phyloP scores from a whole-genome alignment of 1,140 invertebrate species.

The Matsumurasca onukii region DNA sequence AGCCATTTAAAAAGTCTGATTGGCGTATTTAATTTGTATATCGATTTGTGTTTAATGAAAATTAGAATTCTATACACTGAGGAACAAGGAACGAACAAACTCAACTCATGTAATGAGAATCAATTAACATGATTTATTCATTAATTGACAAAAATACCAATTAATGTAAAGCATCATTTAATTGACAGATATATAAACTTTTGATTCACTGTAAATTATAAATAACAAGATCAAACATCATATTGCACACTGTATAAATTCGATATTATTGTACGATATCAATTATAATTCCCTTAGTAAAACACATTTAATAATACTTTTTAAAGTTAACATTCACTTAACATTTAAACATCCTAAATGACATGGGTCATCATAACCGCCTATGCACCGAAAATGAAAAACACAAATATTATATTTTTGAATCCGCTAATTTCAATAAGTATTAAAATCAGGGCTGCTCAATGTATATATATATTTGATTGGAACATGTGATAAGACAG shows the following conservation, averaged over 20 bases:
- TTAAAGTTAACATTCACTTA: constrained; percentile 5
- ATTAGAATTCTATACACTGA: too few species aligned
- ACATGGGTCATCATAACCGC: neutral
- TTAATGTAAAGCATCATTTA: constrained; percentile 17
- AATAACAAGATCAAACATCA: constrained; percentile 19
- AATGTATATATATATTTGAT: neutral
- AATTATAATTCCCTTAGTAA: too few species aligned
- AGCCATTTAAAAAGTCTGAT: too few species aligned
- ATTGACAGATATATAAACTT: constrained; percentile 23
- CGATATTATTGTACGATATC: neutral
- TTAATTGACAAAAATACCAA: constrained; percentile 22
- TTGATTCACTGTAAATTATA: constrained; percentile 20
- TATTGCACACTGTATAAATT: constrained; percentile 10
- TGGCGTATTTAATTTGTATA: too few species aligned
- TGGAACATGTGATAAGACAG: constrained; percentile 14
- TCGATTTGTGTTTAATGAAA: too few species aligned
- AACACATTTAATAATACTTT: neutral
- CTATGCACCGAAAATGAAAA: constrained; percentile 22
- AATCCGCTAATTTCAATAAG: too few species aligned
- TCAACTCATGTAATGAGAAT: too few species aligned
- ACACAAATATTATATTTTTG: too few species aligned
- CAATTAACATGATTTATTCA: constrained; percentile 24
- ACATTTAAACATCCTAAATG: constrained; percentile 18
- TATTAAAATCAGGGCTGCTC: too few species aligned
- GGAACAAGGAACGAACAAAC: too few species aligned